Conservation (phyloP, 2,113 vertebrate genomes). For the Limanda limanda region DNA sequence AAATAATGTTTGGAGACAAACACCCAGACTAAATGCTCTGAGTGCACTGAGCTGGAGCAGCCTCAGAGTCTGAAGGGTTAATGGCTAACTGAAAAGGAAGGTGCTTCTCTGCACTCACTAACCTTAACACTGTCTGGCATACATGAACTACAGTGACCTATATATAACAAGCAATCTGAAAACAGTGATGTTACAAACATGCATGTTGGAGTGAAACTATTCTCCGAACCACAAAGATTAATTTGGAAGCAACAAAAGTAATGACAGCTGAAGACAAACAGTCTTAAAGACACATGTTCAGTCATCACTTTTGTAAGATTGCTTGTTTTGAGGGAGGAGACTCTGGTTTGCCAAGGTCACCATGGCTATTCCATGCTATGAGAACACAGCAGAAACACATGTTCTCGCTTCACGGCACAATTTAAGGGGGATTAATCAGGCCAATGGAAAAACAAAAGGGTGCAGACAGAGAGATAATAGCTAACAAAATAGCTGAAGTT, state of each 20-base stretch:
- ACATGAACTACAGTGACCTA: conserved; percentile 77
- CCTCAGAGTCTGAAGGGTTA: conserved; percentile 63
- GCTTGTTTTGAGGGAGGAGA: background rate
- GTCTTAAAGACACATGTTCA: background rate
- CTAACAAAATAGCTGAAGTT: background rate
- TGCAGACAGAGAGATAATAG: background rate
- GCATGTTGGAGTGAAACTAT: background rate
- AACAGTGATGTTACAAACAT: background rate
- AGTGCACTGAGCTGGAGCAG: conserved; percentile 8
- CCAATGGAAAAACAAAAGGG: background rate
- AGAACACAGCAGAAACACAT: background rate
- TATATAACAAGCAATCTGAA: conserved; percentile 5
- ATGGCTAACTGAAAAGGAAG: conserved; percentile 60
- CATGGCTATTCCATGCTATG: conserved; percentile 3
- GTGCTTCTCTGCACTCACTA: conserved; percentile 54
- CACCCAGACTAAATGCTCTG: conserved; percentile 27
- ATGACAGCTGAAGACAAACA: background rate
- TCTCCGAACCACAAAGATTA: background rate
- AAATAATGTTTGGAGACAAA: conserved; percentile 6
- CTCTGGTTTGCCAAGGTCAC: background rate
- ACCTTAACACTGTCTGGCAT: conserved; percentile 60
- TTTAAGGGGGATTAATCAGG: background rate
- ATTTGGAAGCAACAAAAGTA: background rate
- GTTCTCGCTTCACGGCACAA: background rate
- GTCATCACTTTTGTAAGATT: background rate